phyloP scores from a whole-genome alignment of 2,797 vertebrate species.

The Crenuchus spilurus region DNA sequence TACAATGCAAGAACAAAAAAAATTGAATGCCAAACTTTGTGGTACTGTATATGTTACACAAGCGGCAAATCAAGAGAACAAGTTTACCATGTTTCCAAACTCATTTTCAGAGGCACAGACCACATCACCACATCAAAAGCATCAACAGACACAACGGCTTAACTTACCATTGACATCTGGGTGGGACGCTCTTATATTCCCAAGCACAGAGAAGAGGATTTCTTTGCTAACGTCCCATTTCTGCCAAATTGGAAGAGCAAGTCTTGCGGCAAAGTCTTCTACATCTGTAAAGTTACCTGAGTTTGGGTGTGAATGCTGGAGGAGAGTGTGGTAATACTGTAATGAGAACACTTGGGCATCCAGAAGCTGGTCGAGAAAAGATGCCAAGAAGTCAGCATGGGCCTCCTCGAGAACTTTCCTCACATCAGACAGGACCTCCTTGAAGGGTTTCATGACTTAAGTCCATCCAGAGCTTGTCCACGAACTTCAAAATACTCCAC shows the following conservation, averaged over 20 bases:
- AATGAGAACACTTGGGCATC: slow-evolving; percentile 73
- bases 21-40: no score
- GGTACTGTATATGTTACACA: no score
- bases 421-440: slow-evolving; percentile 72
- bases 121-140: background rate
- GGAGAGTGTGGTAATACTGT: slow-evolving; percentile 71
- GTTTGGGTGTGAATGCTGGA: slow-evolving; percentile 60
- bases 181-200: background rate
- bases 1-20: no score
- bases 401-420: slow-evolving; percentile 65
- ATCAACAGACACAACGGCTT: background rate
- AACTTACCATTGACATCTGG: slow-evolving; percentile 27
- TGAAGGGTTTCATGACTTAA: slow-evolving; percentile 73
- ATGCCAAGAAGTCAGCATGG: slow-evolving; percentile 58
- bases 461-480: background rate
- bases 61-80: no score
- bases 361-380: slow-evolving; percentile 68
- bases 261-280: slow-evolving; percentile 73
- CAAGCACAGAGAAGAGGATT: slow-evolving; percentile 35
- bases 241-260: slow-evolving; percentile 76
- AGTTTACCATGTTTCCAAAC: no score
- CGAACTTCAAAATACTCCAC: slow-evolving; percentile 14
- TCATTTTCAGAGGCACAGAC: no score
- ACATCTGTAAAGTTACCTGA: slow-evolving; percentile 60
- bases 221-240: slow-evolving; percentile 63